phyloP scores from a whole-genome alignment of 2,797 vertebrate species.

The Delichon dasypus region DNA sequence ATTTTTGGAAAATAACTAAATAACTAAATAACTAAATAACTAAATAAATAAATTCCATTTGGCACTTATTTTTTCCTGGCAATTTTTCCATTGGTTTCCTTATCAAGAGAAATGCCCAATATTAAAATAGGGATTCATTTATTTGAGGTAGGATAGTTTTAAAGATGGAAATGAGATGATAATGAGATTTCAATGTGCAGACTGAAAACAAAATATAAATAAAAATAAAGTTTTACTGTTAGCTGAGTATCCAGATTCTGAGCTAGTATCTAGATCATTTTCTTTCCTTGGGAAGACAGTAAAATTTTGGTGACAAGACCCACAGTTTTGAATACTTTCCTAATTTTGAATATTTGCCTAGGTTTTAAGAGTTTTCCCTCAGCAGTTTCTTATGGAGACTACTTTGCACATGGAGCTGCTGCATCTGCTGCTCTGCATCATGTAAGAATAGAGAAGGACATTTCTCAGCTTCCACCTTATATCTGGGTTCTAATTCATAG shows the following conservation, averaged over 20 bases:
- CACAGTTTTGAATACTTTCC: not conserved
- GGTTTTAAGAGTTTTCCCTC: not conserved
- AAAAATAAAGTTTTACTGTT: not conserved
- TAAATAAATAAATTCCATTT: not conserved
- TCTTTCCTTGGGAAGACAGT: not conserved
- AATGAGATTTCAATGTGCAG: not conserved
- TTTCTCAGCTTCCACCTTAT: not conserved
- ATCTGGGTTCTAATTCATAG: not conserved
- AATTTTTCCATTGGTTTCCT: not conserved
- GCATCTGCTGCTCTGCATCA: not conserved
- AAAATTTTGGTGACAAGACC: not conserved
- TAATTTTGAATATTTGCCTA: not conserved
- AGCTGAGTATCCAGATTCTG: not conserved
- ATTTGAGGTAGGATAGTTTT: not conserved
- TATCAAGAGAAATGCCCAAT: not conserved
- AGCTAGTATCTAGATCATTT: not conserved
- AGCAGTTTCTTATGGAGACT: not conserved
- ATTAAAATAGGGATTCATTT: not conserved
- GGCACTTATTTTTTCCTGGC: not conserved
- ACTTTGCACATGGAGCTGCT: not conserved
- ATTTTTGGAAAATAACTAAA: not conserved
- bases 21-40: not conserved
- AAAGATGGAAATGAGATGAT: not conserved
- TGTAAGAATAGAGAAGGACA: accelerated
- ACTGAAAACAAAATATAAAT: not conserved